Percentiles rank a stretch among this genome's conserved stretches.
Conservation (phyloP, 35 echinoderm and acorn worm genomes). For the Apostichopus californicus region DNA sequence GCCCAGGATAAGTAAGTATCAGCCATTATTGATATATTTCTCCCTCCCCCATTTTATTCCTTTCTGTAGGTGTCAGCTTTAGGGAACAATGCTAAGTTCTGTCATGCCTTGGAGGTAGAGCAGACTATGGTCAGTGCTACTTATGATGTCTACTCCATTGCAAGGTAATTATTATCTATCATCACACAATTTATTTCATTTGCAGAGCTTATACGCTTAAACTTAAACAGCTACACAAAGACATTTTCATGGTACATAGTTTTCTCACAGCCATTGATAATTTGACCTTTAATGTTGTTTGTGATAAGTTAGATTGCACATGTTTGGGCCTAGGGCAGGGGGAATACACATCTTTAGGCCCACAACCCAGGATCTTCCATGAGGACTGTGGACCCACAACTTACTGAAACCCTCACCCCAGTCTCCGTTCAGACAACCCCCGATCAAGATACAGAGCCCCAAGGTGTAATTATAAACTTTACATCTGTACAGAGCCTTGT, state of each 20-base stretch:
- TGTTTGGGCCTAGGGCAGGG: too few species aligned
- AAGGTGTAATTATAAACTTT: too few species aligned
- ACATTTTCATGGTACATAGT: background rate
- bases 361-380: too few species aligned
- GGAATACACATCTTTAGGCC: too few species aligned
- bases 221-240: background rate
- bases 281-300: background rate
- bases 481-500: too few species aligned
- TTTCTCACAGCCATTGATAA: constrained; percentile 1
- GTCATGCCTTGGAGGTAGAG: constrained; percentile 64
- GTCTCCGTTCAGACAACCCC: too few species aligned
- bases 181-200: background rate
- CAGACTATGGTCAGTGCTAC: constrained; percentile 35
- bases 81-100: constrained; percentile 50
- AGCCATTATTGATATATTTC: too few species aligned
- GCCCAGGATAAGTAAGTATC: too few species aligned
- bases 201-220: background rate
- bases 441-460: too few species aligned
- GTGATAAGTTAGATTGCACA: too few species aligned
- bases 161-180: constrained; percentile 40
- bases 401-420: too few species aligned
- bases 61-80: constrained; percentile 4
- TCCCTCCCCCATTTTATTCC: background rate
- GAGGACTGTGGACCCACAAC: too few species aligned
- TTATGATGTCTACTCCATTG: constrained; percentile 54